A percentile compares a stretch with the other conserved stretches of the same genome.
phyloP scores from a whole-genome alignment of 1,140 invertebrate genomes.

The Ceratosolen fusciceps region DNA sequence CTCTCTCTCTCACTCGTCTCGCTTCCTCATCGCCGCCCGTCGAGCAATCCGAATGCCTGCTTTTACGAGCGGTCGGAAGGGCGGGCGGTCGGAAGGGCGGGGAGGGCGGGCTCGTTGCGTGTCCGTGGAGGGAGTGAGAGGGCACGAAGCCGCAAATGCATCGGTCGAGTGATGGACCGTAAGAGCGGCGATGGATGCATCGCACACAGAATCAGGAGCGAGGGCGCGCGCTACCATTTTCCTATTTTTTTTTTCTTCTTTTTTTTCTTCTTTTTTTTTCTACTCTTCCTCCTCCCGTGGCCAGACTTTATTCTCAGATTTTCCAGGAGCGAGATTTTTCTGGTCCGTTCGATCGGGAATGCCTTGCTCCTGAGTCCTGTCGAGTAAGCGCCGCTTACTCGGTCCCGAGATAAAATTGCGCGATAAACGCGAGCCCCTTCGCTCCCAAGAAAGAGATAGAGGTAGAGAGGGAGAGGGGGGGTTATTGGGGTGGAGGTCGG shows the following conservation, averaged over 20 bases:
- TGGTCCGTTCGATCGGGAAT: constrained; percentile 12
- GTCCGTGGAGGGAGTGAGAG: background rate
- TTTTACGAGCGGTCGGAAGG: constrained; percentile 1
- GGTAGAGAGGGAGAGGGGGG: too few relatives aligned
- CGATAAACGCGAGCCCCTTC: background rate
- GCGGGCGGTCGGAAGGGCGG: too few relatives aligned
- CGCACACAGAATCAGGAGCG: background rate
- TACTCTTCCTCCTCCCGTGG: too few relatives aligned
- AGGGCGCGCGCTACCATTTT: constrained; percentile 6
- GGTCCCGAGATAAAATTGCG: constrained; percentile 29
- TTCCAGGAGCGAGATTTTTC: constrained; percentile 28
- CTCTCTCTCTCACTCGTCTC: too few relatives aligned
- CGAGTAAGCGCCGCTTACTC: background rate
- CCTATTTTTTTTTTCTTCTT: background rate
- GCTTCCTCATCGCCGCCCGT: too few relatives aligned
- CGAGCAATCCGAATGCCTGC: constrained; percentile 18
- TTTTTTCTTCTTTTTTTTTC: too few relatives aligned
- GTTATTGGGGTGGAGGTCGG: too few relatives aligned
- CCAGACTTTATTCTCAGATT: background rate
- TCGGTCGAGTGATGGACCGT: constrained; percentile 38
- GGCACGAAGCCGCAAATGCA: constrained; percentile 41
- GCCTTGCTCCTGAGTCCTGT: background rate
- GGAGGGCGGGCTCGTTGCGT: background rate
- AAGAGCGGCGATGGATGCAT: constrained; percentile 20
- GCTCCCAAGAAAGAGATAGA: too few relatives aligned